A percentile compares a stretch with the other conserved stretches of the same genome.
Evolutionary conservation across 2,888 invertebrate species (phyloP).

Genomic region (Lasioglossum morio): DNA sequence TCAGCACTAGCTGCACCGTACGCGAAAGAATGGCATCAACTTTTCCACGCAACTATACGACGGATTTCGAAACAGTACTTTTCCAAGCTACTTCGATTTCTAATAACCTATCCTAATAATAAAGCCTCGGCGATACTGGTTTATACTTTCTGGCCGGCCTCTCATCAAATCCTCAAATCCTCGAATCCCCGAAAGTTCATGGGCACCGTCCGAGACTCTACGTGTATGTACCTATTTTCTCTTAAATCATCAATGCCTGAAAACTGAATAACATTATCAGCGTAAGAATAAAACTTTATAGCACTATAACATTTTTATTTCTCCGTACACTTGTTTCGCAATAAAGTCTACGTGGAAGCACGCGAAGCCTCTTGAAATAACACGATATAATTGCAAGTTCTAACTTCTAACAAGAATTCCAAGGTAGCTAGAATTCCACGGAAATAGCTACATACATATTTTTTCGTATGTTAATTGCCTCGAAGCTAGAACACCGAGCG

Average conservation of each 20-base stretch:
- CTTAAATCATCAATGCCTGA: neutral
- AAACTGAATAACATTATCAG: neutral
- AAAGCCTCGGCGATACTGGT: neutral
- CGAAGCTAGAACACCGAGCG: constrained; percentile 29
- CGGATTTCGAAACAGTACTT: constrained; percentile 56
- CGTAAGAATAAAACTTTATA: neutral
- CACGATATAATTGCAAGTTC: neutral
- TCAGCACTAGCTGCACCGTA: constrained; percentile 54
- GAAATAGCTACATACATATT: neutral
- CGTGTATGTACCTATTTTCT: neutral
- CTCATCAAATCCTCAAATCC: too few relatives aligned
- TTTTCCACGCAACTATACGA: constrained; percentile 48
- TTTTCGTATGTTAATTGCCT: neutral
- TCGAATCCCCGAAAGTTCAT: too few relatives aligned
- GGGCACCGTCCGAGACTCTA: too few relatives aligned
- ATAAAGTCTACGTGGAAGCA: neutral
- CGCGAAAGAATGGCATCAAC: constrained; percentile 45
- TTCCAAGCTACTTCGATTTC: constrained; percentile 40
- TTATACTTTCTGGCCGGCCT: too few relatives aligned
- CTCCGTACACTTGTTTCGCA: neutral
- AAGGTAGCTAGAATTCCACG: too few relatives aligned
- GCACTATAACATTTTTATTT: neutral
- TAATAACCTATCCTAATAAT: neutral
- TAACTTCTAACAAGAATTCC: neutral
- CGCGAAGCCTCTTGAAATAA: neutral